Conservation (phyloP, 2,113 vertebrate species). For the Nothoprocta perdicaria region DNA sequence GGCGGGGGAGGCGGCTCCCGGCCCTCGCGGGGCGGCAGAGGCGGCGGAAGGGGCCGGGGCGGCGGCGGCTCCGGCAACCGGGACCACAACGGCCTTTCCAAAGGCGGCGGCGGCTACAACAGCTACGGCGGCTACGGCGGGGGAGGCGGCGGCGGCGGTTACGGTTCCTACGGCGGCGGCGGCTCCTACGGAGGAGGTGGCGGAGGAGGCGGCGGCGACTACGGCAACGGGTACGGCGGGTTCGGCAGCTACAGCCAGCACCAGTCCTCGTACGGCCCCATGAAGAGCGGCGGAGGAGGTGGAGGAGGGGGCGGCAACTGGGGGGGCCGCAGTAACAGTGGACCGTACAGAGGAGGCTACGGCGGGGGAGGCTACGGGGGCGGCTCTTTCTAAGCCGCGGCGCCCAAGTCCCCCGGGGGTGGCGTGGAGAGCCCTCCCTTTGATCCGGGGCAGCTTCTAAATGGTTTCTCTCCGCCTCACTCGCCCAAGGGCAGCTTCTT, state of each 20-base stretch:
- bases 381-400: slow-evolving; percentile 75
- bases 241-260: slow-evolving; percentile 95
- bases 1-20: slow-evolving; percentile 74
- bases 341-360: slow-evolving; percentile 87
- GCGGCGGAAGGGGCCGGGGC: slow-evolving; percentile 80
- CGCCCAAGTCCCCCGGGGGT: slow-evolving; percentile 15
- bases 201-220: slow-evolving; percentile 83
- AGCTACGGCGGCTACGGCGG: slow-evolving; percentile 86
- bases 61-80: slow-evolving; percentile 79
- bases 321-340: slow-evolving; percentile 86
- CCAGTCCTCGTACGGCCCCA: slow-evolving; percentile 90
- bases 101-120: slow-evolving; percentile 85
- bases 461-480: slow-evolving; percentile 55
- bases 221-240: slow-evolving; percentile 92
- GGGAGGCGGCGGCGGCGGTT: slow-evolving; percentile 73
- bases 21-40: slow-evolving; percentile 80
- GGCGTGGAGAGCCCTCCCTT: slow-evolving; percentile 59
- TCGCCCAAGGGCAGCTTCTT: slow-evolving; percentile 66
- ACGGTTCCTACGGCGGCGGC: slow-evolving; percentile 77
- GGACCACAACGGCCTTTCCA: slow-evolving; percentile 84
- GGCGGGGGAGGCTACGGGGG: slow-evolving; percentile 83
- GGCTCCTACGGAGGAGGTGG: slow-evolving; percentile 80
- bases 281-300: slow-evolving; percentile 91
- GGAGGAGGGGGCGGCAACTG: slow-evolving; percentile 87
- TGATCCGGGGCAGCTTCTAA: slow-evolving; percentile 51